phyloP scores from a whole-genome alignment of 2,113 vertebrate species.

The Saccopteryx leptura region DNA sequence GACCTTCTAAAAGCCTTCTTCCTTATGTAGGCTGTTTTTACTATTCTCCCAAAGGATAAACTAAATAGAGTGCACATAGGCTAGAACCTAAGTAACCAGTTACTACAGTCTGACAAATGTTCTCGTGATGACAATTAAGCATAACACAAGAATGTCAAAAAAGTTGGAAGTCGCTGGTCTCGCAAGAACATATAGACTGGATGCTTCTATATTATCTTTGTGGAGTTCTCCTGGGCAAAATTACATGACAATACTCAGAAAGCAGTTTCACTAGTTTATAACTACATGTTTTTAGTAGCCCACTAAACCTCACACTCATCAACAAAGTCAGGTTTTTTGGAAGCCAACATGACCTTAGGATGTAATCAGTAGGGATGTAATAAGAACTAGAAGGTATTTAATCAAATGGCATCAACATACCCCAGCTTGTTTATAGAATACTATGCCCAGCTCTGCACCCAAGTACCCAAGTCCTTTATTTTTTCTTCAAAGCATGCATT shows the following conservation, averaged over 20 bases:
- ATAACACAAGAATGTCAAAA: background rate
- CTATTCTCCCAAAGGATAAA: background rate
- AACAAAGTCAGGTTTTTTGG: slow-evolving; percentile 1
- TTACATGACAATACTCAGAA: background rate
- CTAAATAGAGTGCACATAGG: background rate
- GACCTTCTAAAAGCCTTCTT: background rate
- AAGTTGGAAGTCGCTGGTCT: background rate
- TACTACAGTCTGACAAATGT: background rate
- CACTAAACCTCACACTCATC: background rate
- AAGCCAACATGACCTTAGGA: background rate
- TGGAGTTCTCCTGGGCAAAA: slow-evolving; percentile 6
- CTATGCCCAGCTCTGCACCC: background rate
- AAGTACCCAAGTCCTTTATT: background rate
- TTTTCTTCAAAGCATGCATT: slow-evolving; percentile 23
- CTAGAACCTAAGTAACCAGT: background rate
- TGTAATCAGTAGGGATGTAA: background rate
- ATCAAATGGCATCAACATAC: background rate
- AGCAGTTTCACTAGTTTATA: background rate
- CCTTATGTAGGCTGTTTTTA: background rate
- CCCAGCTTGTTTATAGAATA: background rate
- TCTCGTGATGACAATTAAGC: background rate
- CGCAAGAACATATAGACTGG: background rate
- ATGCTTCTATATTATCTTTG: background rate
- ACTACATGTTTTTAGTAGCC: background rate
- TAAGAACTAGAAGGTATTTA: background rate